Evolutionary conservation across 2,888 invertebrate genomes (phyloP), one percentile per base, ranked within the genome.

Genomic region (Caenorhabditis drosophilae): DNA sequence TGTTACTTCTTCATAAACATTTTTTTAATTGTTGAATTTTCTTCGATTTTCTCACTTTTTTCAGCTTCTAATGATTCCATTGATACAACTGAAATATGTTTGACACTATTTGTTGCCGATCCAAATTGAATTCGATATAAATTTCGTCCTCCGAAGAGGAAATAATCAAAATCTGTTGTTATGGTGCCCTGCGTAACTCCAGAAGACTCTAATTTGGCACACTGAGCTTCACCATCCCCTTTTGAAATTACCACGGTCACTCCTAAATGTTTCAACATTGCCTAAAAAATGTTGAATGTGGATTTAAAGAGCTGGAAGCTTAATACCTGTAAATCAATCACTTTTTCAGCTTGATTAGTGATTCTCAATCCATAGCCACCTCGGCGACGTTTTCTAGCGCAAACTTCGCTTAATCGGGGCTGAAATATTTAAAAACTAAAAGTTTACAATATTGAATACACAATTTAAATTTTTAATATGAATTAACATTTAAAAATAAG

Each of bases 171-270:
- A 84, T 98, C 98, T 83, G 96, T 95, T 0, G 97, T 96, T 46
- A 97, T 92, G 0, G 93, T 93, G 6, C 96, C 97, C 82, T 94
- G 89, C 0, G 78, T 77, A 44, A 92, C 86, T 46, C 90, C 88
- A 2, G 88, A 87, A 50, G 86, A 87, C 84, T 94, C 92, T 18
- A 94, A 87, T 84, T 90, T 92, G 0, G 96, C 97, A 84, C 97
- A 98, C 83, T 98, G 97, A 0, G 97, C 95, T 87, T 98, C 97
- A 0, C 97, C 97, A 87, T 98, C 97, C 89, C 91, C 92, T 1
- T 96, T 95, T 4, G 95, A 93, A 4, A 92, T 88, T 48, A 97
- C 87, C 82, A 90, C 97, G 0, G 96, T 96, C 60, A 97, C 89
- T 1, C 97, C 97, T 86, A 97, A 96, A 58, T 96, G 86, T 73